Conservation (phyloP, 92 coral and sea anemone genomes). For the Parazoanthus atlanticus region DNA sequence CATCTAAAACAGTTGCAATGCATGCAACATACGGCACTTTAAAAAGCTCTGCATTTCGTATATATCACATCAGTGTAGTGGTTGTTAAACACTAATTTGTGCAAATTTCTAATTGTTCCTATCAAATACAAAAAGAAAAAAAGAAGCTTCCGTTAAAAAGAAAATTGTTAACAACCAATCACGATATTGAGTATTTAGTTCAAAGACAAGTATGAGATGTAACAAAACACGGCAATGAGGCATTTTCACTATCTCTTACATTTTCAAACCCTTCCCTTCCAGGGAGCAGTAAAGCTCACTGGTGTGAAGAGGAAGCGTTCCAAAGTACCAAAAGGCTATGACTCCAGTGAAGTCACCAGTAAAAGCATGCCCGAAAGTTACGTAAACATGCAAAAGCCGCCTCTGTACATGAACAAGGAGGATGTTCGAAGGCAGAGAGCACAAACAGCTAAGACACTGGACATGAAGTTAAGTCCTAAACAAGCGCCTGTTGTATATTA, state of each 20-base stretch:
- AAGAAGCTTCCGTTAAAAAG: too few relatives aligned
- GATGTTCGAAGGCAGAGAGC: neutral
- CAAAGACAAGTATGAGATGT: too few relatives aligned
- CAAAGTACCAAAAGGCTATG: neutral
- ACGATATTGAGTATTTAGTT: too few relatives aligned
- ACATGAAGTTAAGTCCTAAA: neutral
- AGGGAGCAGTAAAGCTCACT: neutral
- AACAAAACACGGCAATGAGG: too few relatives aligned
- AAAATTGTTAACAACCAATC: too few relatives aligned
- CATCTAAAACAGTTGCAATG: too few relatives aligned
- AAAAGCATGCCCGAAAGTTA: neutral
- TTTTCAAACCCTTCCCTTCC: neutral
- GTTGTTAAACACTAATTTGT: too few relatives aligned
- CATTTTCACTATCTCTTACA: neutral
- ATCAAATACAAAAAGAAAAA: too few relatives aligned
- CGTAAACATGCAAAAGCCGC: neutral
- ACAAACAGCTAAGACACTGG: neutral
- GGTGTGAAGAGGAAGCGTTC: neutral
- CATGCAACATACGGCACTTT: too few relatives aligned
- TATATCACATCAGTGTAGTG: too few relatives aligned
- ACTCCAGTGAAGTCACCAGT: neutral
- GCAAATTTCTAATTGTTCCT: too few relatives aligned
- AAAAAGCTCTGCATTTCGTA: too few relatives aligned
- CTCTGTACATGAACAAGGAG: neutral
- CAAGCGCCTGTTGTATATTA: neutral